phyloP scores from a whole-genome alignment of 1,140 invertebrate genomes.

The Magallana angulata region DNA sequence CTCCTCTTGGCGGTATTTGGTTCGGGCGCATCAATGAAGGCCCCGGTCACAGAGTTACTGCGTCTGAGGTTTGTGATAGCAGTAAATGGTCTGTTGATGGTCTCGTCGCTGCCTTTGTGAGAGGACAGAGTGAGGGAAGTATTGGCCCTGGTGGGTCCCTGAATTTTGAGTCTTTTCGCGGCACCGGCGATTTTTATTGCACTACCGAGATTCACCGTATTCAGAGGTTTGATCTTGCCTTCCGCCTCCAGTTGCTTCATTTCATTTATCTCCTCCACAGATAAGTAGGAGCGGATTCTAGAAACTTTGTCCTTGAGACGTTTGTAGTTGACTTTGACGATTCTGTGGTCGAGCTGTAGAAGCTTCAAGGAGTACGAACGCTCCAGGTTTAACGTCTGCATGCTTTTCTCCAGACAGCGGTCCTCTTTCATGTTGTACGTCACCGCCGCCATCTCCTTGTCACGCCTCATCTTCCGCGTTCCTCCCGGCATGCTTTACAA shows the following conservation, averaged over 20 bases:
- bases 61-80: constrained; percentile 54
- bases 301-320: constrained; percentile 73
- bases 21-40: constrained; percentile 68
- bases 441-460: constrained; percentile 72
- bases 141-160: constrained; percentile 42
- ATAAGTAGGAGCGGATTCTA: constrained; percentile 70
- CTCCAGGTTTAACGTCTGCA: constrained; percentile 72
- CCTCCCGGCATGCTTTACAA: constrained; percentile 46
- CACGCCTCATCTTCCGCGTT: constrained; percentile 49
- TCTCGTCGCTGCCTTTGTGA: constrained; percentile 21
- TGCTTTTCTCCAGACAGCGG: constrained; percentile 69
- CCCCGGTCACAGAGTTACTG: constrained; percentile 71
- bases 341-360: constrained; percentile 70
- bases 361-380: constrained; percentile 71
- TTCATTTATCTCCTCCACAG: constrained; percentile 70
- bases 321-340: constrained; percentile 72
- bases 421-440: constrained; percentile 74
- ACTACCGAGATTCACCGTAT: constrained; percentile 64
- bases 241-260: constrained; percentile 69
- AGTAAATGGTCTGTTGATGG: constrained; percentile 50
- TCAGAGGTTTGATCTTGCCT: constrained; percentile 66
- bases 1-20: constrained; percentile 45
- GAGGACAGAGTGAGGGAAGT: background rate
- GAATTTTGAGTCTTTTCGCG: constrained; percentile 66
- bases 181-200: constrained; percentile 75